Evolutionary conservation across 1,140 invertebrate genomes (phyloP), one percentile per base, ranked within the genome.

Genomic region (Drosophila carrolli): DNA sequence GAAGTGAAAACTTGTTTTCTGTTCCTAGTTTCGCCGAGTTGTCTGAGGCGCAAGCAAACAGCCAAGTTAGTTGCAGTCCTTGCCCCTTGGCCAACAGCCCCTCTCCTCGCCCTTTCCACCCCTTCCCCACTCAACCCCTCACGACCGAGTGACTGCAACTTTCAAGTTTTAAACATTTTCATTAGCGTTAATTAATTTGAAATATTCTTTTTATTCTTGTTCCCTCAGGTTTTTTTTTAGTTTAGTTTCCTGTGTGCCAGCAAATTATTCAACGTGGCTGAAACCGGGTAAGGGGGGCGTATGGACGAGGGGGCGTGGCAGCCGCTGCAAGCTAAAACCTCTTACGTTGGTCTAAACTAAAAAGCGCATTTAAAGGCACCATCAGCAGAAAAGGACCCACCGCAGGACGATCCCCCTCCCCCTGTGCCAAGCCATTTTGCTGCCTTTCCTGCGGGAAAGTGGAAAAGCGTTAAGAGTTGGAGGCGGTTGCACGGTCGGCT

Each of bases 171-270:
- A 88, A 88, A 88, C 85, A 88, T 88, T 88, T 88, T 88, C 84
- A 88, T 88, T 88, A 88, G 84, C 85, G 84, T 88, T 88, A 88
- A 89, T 88, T 88, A 88, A 88, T 88, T 88, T 88, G 84, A 88
- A 88, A 88, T 88, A 84, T 88, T 70, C 76, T 78, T 84, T 83
- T 89, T 79, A 78, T 75, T 50, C 29, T 61, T 54, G 48, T 47
- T 58, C 32, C 60, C 29, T 29, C 40, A 19, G 37, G 41, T 46
- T 60, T 54, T 50, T 50, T 57, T 62, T 40, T 73, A 8, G 29
- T 54, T 54, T 14, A 54, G 65, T 78, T 78, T 77, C 51, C 56
- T 63, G 58, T 61, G 67, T 58, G 61, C 83, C 89, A 82, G 76
- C 80, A 89, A 84, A 89, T 79, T 89, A 88, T 75, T 72, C 80